Conservation (phyloP, 2,797 vertebrate genomes). For the Urocyon cinereoargenteus region DNA sequence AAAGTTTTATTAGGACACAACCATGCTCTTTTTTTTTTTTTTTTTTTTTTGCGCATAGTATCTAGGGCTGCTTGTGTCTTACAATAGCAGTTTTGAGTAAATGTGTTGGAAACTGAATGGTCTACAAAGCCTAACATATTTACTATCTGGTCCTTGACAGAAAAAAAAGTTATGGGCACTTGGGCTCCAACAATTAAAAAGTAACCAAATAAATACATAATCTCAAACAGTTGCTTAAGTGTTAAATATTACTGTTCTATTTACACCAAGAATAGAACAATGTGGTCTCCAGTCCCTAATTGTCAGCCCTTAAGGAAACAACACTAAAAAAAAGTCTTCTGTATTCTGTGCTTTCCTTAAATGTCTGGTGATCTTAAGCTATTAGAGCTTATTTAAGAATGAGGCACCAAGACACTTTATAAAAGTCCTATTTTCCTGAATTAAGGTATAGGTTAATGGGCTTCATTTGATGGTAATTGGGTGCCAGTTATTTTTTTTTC, state of each 20-base stretch:
- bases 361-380: not conserved
- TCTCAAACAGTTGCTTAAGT: not conserved
- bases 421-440: not conserved
- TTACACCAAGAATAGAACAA: not conserved
- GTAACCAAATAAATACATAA: not conserved
- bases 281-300: not conserved
- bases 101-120: not conserved
- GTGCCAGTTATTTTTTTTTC: not conserved
- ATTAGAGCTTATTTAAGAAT: not conserved
- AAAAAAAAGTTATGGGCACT: not conserved
- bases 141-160: not conserved
- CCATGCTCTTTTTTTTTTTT: not conserved
- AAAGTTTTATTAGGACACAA: not conserved
- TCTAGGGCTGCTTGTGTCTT: not conserved
- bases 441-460: not conserved
- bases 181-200: not conserved
- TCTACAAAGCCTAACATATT: slow-evolving; percentile 28
- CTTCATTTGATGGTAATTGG: not conserved
- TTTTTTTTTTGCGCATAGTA: not conserved
- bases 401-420: not conserved
- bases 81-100: not conserved
- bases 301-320: not conserved
- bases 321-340: not conserved
- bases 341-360: slow-evolving; percentile 1
- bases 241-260: not conserved